These are phyloP conservation scores for Sapajus apella DNA, from an alignment of 2,113 vertebrate species.

Conservation along the genomic window DNA sequence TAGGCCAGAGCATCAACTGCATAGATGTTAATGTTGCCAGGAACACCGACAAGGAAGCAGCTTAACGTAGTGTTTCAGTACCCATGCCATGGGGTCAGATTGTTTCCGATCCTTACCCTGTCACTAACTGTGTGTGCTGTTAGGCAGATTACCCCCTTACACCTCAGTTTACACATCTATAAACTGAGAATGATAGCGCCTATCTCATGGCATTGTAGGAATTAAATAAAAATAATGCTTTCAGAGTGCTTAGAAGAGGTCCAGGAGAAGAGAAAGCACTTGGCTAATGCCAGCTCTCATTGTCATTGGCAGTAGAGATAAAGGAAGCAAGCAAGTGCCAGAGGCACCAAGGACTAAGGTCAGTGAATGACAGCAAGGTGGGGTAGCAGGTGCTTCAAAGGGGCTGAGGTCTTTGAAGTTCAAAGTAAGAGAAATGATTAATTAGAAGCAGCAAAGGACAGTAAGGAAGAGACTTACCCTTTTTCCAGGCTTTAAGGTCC, in stretches of 20 bases:
- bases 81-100: neutral
- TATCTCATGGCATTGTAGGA: neutral
- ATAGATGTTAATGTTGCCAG: neutral
- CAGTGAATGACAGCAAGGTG: slow-evolving; percentile 49
- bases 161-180: neutral
- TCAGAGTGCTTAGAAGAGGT: neutral
- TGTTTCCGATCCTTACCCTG: neutral
- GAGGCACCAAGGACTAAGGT: neutral
- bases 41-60: neutral
- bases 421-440: slow-evolving; percentile 56
- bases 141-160: neutral
- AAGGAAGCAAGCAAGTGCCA: neutral
- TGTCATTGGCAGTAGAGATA: neutral
- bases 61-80: accelerated
- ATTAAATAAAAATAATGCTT: neutral
- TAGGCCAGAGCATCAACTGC: neutral
- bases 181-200: neutral
- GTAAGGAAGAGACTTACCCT: slow-evolving; percentile 14
- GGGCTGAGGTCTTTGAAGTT: slow-evolving; percentile 64
- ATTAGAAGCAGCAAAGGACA: slow-evolving; percentile 54
- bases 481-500: slow-evolving; percentile 30
- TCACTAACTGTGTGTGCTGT: neutral
- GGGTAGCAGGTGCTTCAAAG: slow-evolving; percentile 68
- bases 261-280: neutral
- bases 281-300: neutral